Evolutionary conservation across 1,140 invertebrate genomes (phyloP).

Genomic region (Pogonognathellus flavescens): DNA sequence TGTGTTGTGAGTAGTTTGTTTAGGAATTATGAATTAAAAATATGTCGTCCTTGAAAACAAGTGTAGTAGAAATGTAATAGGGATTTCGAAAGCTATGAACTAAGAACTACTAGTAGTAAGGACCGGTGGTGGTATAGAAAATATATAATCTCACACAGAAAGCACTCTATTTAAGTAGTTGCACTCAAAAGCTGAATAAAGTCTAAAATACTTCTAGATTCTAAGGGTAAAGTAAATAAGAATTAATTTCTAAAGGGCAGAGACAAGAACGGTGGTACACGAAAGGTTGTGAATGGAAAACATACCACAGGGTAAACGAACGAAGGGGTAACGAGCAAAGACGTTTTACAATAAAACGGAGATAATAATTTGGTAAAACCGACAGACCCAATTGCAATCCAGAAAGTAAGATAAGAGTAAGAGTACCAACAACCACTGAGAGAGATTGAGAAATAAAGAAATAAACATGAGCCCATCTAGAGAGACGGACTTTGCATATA

Average conservation of each 20-base stretch:
- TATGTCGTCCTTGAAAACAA: neutral
- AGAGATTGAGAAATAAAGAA: constrained; percentile 26
- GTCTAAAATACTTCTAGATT: neutral
- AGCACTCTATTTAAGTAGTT: too few relatives aligned
- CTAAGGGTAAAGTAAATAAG: neutral
- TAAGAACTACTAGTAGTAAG: neutral
- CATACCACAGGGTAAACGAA: neutral
- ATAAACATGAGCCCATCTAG: constrained; percentile 32
- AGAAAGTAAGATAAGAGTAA: constrained; percentile 8
- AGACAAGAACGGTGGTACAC: neutral
- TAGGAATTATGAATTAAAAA: neutral
- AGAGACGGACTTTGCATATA: constrained; percentile 38
- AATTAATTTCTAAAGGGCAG: neutral
- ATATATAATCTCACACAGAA: too few relatives aligned
- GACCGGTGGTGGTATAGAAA: too few relatives aligned
- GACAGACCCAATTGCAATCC: neutral
- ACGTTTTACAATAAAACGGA: constrained; percentile 4
- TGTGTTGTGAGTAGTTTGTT: neutral
- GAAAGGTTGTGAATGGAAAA: neutral
- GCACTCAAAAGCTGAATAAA: neutral
- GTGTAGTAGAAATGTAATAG: neutral
- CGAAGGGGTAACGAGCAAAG: neutral
- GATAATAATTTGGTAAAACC: constrained; percentile 11
- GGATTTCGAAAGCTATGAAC: constrained; percentile 3
- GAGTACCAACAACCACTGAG: constrained; percentile 31